Evolutionary conservation across 1,140 invertebrate genomes (phyloP).

Genomic region (Battus philenor): DNA sequence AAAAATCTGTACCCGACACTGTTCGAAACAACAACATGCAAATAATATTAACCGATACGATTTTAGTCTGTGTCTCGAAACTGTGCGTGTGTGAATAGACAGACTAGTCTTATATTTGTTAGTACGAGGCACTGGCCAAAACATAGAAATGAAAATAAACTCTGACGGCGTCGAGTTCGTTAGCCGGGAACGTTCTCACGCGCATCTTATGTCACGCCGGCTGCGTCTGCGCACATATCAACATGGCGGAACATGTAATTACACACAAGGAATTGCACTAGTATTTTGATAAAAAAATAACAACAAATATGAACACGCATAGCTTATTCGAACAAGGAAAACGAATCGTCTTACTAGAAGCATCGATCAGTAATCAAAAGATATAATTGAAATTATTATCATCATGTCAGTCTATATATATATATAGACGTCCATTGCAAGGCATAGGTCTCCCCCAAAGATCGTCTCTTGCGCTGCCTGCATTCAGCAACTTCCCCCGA

Average conservation of each 20-base stretch:
- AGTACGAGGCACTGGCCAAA: slow-evolving; percentile 38
- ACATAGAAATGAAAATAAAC: slow-evolving; percentile 61
- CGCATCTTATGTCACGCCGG: slow-evolving; percentile 40
- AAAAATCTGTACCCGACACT: slow-evolving; percentile 20
- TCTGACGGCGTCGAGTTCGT: slow-evolving; percentile 37
- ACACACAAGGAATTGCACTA: not conserved
- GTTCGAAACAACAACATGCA: slow-evolving; percentile 4
- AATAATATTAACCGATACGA: slow-evolving; percentile 3
- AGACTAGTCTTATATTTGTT: slow-evolving; percentile 17
- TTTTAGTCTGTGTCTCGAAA: slow-evolving; percentile 14
- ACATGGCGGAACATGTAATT: slow-evolving; percentile 4
- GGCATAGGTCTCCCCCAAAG: too few relatives aligned
- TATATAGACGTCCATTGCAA: too few relatives aligned
- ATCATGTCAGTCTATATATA: too few relatives aligned
- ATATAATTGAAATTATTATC: too few relatives aligned
- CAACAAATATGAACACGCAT: too few relatives aligned
- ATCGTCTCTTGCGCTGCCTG: too few relatives aligned
- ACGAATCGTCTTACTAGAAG: too few relatives aligned
- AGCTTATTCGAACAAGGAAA: too few relatives aligned
- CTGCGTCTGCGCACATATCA: slow-evolving; percentile 26
- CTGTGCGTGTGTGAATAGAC: slow-evolving; percentile 15
- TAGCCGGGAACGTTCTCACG: slow-evolving; percentile 47
- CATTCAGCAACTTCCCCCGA: too few relatives aligned
- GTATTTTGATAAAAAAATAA: too few relatives aligned
- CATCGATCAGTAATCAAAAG: too few relatives aligned